Conservation (phyloP, 2,888 invertebrate species). For the Agonopterix heracliana region DNA sequence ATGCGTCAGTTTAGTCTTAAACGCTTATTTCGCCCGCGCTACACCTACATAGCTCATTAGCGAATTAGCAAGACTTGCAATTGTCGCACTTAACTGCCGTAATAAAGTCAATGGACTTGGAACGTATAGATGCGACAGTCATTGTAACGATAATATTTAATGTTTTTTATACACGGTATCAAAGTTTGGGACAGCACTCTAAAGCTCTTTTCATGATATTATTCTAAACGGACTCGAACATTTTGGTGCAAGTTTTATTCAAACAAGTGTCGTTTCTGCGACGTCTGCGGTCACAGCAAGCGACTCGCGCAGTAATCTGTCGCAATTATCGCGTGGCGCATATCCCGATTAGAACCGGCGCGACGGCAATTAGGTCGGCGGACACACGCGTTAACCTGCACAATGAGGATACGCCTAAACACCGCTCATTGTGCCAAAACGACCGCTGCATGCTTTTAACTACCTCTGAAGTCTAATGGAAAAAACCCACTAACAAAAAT, state of each 20-base stretch:
- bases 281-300: constrained; percentile 13
- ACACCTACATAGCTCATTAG: constrained; percentile 73
- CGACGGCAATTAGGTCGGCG: constrained; percentile 73
- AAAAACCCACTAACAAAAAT: constrained; percentile 41
- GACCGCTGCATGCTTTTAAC: constrained; percentile 37
- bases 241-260: too few species aligned
- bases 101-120: constrained; percentile 55
- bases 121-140: constrained; percentile 35
- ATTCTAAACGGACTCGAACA: too few species aligned
- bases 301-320: constrained; percentile 45
- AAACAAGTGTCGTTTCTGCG: constrained; percentile 21
- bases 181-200: too few species aligned
- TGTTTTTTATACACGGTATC: too few species aligned
- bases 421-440: constrained; percentile 57
- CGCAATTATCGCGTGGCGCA: constrained; percentile 73
- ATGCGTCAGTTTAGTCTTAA: constrained; percentile 48
- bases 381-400: constrained; percentile 70
- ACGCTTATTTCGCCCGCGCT: constrained; percentile 70
- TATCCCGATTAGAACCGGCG: constrained; percentile 72
- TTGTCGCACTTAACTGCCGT: constrained; percentile 58
- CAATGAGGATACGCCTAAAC: constrained; percentile 75
- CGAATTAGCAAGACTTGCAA: constrained; percentile 69
- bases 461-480: constrained; percentile 43
- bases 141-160: too few species aligned
- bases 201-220: too few species aligned